Base-by-base conservation (phyloP, 2,888 invertebrate genomes). In the Steinernema scapterisci region DNA sequence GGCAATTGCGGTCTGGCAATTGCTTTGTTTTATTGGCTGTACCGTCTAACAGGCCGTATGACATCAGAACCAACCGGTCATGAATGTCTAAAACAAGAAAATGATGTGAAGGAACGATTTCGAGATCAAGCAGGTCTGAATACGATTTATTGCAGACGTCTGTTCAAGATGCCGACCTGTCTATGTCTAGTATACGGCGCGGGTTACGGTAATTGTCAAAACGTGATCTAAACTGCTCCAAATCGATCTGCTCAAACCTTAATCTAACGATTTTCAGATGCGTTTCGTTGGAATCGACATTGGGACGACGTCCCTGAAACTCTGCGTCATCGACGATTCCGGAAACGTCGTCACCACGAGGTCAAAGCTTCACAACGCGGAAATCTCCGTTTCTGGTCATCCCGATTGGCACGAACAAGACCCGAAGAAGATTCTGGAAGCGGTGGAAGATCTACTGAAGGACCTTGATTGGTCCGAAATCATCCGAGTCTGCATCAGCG, bases 221-320 rank as follows among this genome's bases (percentile, higher is more conserved):
- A 3, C 5, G 38, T 9, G 38, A 38, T 38, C 38, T 38, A 6
- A 38, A 38, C 38, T 38, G 9, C 5, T 38, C n/a, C 45, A 44
- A 7, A 44, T 44, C 16, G 7, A 19, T 48, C 13, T 19, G 16
- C 16, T 44, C 3, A 48, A 48, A 48, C 13, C 48, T n/a, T 16
- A 7, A 13, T 7, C 5, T 48, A 5, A 2, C 19, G 48, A 2
- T 48, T 48, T 48, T 13, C 3, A 3, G 54, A 54, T 54, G 54
- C 21, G 21, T 43, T 73, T 43, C 45, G 31, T 78, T 23, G 78
- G 78, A 23, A 79, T 78, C 70, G 78, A 78, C 45, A 21, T 78
- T 9, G 78, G 78, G n/a, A 78, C 78, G 51, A 79, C 78, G n/a
- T 44, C 75, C 3, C 19, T 73, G 5, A 78, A 78, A 56, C n/a